Percentiles rank a stretch among this genome's conserved stretches.
phyloP scores from a whole-genome alignment of 2,113 vertebrate species.

The Rutilus rutilus region DNA sequence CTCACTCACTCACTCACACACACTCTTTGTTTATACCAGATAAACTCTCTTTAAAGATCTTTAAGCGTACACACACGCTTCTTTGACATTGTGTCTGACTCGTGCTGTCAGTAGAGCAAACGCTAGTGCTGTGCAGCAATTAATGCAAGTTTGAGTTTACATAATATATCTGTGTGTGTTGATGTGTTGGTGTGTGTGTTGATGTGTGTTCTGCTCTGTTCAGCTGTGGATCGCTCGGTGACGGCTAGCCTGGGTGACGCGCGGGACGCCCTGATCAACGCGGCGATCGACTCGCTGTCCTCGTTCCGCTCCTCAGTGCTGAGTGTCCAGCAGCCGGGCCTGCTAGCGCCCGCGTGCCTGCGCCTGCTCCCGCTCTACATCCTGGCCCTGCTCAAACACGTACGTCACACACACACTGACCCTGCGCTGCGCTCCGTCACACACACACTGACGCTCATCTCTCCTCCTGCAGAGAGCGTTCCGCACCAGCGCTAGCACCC shows the following conservation, averaged over 20 bases:
- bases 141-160: no score
- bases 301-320: slow-evolving; percentile 86
- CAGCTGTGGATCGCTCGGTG: slow-evolving; percentile 92
- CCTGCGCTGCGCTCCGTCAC: not conserved
- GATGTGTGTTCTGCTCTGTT: not conserved
- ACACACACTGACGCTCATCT: not conserved
- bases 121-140: no score
- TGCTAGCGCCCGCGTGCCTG: slow-evolving; percentile 85
- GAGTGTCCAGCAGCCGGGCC: slow-evolving; percentile 88
- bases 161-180: no score
- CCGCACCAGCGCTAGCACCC: slow-evolving; percentile 86
- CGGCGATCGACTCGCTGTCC: slow-evolving; percentile 87
- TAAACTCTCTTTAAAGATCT: no score
- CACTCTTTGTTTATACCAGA: no score
- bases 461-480: slow-evolving; percentile 85
- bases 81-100: no score
- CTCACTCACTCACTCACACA: no score
- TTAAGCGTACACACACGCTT: no score
- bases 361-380: slow-evolving; percentile 90
- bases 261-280: slow-evolving; percentile 92
- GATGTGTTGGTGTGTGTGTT: no score
- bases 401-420: slow-evolving; percentile 50
- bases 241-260: slow-evolving; percentile 90
- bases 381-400: slow-evolving; percentile 93
- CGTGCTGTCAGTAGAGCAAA: no score